Base-by-base conservation (phyloP, 2,797 vertebrate genomes). In the Aeoliscus strigatus region DNA sequence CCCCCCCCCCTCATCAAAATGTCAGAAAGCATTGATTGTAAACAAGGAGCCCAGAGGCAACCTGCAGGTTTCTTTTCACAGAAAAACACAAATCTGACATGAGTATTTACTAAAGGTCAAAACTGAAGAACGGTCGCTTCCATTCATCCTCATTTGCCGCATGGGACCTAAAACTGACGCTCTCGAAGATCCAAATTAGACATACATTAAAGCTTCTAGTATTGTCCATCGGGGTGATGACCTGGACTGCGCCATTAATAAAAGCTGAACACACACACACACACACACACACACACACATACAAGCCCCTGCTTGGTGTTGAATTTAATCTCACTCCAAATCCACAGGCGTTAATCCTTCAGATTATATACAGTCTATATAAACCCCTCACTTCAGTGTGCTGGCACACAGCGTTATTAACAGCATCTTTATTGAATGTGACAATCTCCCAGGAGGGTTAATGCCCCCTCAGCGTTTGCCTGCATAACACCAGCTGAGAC, bases 21-120 rank as follows among this genome's bases (percentile, higher is more conserved):
- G 82, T 82, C 82, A 84, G 45, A 66, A 65, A 42, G 45, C 70
- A 79, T 83, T 51, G 75, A 78, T 70, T 63, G 54, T 73, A 66
- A 79, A 51, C 39, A 66, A 44, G 46, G 56, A 51, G 3, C 68
- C 77, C 7, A 25, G 9, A 8, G 69, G 75, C 62, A 28, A 41
- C 60, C 72, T 73, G n/a, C 70, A 73, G 47, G 36, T 76, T 75
- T 42, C 41, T 30, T 68, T 75, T 68, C 36, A 46, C 32, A 60
- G 52, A 68, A 12, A 27, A 24, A 32, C 51, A 36, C 42, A 7
- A 40, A 37, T 2, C 46, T 47, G 73, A 73, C 71, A 64, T 39
- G n/a, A 25, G 28, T 45, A 45, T 75, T 75, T 68, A n/a, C n/a
- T n/a, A 76, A 79, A 80, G 68, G 74, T 82, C 75, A 82, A 37